Evolutionary conservation across 2,888 invertebrate species (phyloP), one percentile per base, ranked within the genome.

Genomic region (Lasioglossum figueresi): DNA sequence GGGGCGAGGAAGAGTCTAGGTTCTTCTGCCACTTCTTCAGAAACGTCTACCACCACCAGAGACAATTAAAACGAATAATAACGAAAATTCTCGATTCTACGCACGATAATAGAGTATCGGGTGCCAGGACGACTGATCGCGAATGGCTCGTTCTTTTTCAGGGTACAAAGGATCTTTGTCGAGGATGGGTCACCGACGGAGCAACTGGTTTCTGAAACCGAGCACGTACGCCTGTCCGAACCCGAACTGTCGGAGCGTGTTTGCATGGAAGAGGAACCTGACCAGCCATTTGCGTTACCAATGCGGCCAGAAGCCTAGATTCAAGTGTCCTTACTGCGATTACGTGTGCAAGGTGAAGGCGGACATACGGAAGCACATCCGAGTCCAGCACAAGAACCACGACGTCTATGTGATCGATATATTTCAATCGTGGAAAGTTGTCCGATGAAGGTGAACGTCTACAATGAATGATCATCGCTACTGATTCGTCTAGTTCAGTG

Each of bases 281-380:
- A 88, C 88, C 14, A 89, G 88, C n/a, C 96, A 96, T 90, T 91
- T 95, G 90, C 95, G 95, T 12, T 95, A 96, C 88, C 96, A 96
- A 91, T 96, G 96, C 90, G 96, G 96, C 74, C 95, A 96, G 92
- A 90, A 87, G 59, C 91, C 92, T 4, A 90, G 92, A 37, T 93
- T 93, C 77, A 90, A 91, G 76, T 94, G 93, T 84, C 92, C 93
- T 8, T 91, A 92, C 48, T 95, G 94, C 82, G 89, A 89, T 43
- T 93, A 93, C 82, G 75, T 90, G 71, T 92, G 92, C 70, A 94
- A 94, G 80, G 91, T 91, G 16, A 93, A 92, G 74, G 77, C 89
- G 3, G 91, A 93, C 66, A 79, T 94, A 63, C 84, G 90, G 27
- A 91, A 88, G 34, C 91, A 93, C 81, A 89, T 93, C 43, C 84